Base-by-base conservation (phyloP, 2,113 vertebrate species). In the Rhynchopsitta pachyrhyncha region DNA sequence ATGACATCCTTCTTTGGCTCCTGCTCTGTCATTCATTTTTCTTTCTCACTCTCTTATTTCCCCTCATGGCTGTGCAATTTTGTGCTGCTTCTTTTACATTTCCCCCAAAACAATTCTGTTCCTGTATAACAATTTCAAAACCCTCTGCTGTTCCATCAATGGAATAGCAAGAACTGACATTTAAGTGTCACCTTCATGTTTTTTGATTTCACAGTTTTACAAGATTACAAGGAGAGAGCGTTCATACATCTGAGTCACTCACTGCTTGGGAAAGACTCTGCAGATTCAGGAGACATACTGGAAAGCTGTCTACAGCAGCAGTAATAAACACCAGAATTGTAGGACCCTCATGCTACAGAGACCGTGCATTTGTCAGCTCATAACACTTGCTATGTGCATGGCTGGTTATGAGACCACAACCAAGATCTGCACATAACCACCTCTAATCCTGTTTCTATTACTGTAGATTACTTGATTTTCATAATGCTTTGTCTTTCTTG, bases 161-260 rank as follows among this genome's bases (percentile, higher is more conserved):
- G 20, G 49, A 63, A 53, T 42, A 67, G 55, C 31, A 71, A 13
- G 29, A 93, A 27, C 31, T 66, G 74, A 67, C 83, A 63, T 82
- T 81, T 79, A 83, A 57, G 64, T 11, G n/a, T 41, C 73, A 84
- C 50, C 57, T 57, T 44, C 53, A 66, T 31, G 23, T 35, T 88
- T 92, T 78, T 50, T 35, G 4, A 78, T 81, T 63, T 95, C 74
- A 53, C 63, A 70, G 86, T 47, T 78, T 88, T 73, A 69, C 33
- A 52, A 91, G 67, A 91, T 88, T 86, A 88, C 29, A 75, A 80
- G 78, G 68, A 96, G 53, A 81, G 23, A 22, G 23, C 33, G 25
- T 35, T 87, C 62, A 69, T 81, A 39, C 49, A 82, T 93, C 70
- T 91, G 91, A 96, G 88, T 93, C 96, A 96, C 74, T 93, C 96